Conservation (phyloP, 2,797 vertebrate genomes). For the Falco biarmicus region DNA sequence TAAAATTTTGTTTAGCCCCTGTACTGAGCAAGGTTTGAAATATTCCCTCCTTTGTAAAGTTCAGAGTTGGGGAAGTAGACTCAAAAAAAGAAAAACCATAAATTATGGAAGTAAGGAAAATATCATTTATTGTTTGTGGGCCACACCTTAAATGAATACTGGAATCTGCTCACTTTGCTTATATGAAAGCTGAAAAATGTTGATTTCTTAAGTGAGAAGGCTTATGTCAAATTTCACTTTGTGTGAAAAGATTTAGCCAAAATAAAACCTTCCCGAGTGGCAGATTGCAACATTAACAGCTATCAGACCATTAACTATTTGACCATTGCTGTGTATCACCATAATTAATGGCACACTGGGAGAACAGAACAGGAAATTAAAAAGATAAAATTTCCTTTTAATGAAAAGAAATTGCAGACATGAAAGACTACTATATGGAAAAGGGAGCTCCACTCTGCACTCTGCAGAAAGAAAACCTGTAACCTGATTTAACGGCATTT, state of each 20-base stretch:
- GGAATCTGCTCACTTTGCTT: neutral
- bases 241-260: neutral
- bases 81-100: neutral
- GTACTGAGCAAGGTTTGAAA: neutral
- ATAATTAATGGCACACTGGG: constrained; percentile 24
- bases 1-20: neutral
- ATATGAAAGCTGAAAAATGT: neutral
- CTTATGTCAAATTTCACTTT: neutral
- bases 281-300: neutral
- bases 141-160: neutral
- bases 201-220: neutral
- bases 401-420: neutral
- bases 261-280: neutral
- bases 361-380: constrained; percentile 46
- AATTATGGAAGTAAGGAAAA: neutral
- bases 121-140: neutral
- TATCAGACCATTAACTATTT: constrained; percentile 1
- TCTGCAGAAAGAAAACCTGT: neutral
- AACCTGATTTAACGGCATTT: constrained; percentile 26
- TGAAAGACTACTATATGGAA: neutral
- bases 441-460: neutral
- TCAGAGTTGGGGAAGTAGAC: neutral
- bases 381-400: constrained; percentile 37
- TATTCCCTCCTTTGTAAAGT: neutral
- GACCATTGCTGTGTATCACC: neutral